A percentile compares a stretch with the other conserved stretches of the same genome.
These are phyloP conservation scores for Callopanchax toddi DNA, from an alignment of 2,113 vertebrate species.

Conservation along the genomic window DNA sequence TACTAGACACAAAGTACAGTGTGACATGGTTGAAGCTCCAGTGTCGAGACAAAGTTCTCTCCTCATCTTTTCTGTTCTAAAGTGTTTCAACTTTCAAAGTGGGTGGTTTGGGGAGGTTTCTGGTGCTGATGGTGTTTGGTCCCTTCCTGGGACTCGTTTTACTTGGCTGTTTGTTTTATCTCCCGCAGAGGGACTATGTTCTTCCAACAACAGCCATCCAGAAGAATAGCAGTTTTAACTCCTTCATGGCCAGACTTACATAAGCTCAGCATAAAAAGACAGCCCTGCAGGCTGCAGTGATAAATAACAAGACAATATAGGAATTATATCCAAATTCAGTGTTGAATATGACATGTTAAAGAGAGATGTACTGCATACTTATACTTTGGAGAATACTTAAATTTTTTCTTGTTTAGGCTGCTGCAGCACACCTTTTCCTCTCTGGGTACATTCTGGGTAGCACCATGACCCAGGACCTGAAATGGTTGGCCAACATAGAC, in stretches of 20 bases:
- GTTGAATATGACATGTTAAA: conserved; percentile 27
- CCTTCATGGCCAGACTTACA: conserved; percentile 39
- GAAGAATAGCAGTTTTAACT: conserved; percentile 49
- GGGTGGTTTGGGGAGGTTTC: conserved; percentile 47
- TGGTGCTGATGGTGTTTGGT: conserved; percentile 40
- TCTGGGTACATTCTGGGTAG: no score
- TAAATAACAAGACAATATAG: conserved; percentile 31
- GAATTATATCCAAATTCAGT: conserved; percentile 38
- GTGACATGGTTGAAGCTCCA: not conserved
- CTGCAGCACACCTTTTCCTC: no score
- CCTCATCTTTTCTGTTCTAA: not conserved
- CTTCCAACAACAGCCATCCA: conserved; percentile 39
- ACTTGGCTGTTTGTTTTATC: conserved; percentile 52
- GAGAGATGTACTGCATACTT: not conserved
- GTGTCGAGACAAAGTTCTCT: not conserved
- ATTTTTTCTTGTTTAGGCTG: no score
- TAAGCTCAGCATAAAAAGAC: conserved; percentile 19
- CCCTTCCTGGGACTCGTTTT: conserved; percentile 45
- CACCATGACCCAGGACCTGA: no score
- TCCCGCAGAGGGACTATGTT: conserved; percentile 47
- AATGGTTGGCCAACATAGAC: no score
- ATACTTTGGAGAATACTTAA: no score
- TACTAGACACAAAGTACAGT: not conserved
- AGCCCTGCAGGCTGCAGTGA: conserved; percentile 15
- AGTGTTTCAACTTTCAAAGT: conserved; percentile 40